Evolutionary conservation across 2,888 invertebrate genomes (phyloP).

Genomic region (Protonemura montana): DNA sequence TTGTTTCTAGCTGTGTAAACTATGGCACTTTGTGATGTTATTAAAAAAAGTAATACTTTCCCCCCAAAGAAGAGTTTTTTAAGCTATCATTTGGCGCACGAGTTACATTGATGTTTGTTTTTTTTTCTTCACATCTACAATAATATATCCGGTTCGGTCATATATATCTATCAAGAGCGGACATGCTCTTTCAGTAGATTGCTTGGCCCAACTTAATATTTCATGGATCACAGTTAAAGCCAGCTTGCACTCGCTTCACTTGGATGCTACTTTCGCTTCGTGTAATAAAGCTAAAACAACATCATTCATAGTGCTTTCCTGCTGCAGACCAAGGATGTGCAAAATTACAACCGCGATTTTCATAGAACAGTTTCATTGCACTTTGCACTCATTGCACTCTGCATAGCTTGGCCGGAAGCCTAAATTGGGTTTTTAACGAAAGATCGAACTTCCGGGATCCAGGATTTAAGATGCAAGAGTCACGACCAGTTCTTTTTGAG

Average conservation of each 20-base stretch:
- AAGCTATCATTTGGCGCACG: background rate
- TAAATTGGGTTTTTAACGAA: too few species aligned
- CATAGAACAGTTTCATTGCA: background rate
- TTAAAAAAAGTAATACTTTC: background rate
- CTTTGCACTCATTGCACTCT: background rate
- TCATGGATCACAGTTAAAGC: conserved; percentile 52
- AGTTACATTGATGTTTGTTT: background rate
- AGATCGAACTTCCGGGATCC: too few species aligned
- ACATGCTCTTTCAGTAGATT: conserved; percentile 58
- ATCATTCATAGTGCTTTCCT: background rate
- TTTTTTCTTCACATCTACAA: conserved; percentile 16
- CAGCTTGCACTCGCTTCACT: background rate
- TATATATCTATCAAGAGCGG: conserved; percentile 39
- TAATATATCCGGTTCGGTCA: conserved; percentile 31
- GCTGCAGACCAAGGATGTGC: background rate
- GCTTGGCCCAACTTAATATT: conserved; percentile 59
- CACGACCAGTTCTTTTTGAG: too few species aligned
- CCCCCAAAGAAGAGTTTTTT: background rate
- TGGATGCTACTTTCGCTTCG: conserved; percentile 13
- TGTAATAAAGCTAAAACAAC: conserved; percentile 26
- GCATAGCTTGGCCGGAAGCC: background rate
- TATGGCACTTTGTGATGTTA: background rate
- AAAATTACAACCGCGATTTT: background rate
- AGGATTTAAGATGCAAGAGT: too few species aligned
- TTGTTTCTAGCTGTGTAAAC: too few species aligned